Base-by-base conservation (phyloP, 2,797 vertebrate species). In the Fundulus diaphanus region DNA sequence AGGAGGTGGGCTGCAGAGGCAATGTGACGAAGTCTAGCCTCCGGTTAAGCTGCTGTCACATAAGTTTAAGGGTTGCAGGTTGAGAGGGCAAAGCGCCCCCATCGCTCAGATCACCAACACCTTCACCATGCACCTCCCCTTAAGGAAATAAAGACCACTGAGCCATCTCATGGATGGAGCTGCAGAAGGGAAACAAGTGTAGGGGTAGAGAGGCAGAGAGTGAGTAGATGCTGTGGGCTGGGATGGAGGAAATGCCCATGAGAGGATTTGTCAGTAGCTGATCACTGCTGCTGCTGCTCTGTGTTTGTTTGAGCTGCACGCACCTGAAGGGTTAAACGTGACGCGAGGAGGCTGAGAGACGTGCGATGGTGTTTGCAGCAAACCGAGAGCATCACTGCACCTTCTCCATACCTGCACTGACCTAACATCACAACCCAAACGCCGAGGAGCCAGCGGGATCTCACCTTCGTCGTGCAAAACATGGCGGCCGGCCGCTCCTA, bases 391-490 rank as follows among this genome's bases (percentile, higher is more conserved):
- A 77, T 29, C 27, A 6, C 77, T 11, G 61, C 66, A 72, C 76
- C 82, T 71, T 72, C 75, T 35, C 42, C 16, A 69, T 46, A 79
- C 78, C 85, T 74, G 72, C 49, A 13, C 54, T 7, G 68, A 20
- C 59, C 72, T 37, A 48, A 18, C 73, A 40, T n/a, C 75, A 27
- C 67, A 72, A 57, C 51, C 74, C 6, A 7, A 74, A 46, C 71
- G 42, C 18, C 0, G 56, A 70, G 9, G 46, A 31, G 52, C 37
- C 18, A 20, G 70, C 63, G 3, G 22, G 22, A 42, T 77, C 93
- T 94, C 90, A 94, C 93, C 93, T 93, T 93, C 0, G 85, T 63
- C 37, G 83, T 74, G 73, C 89, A 92, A 77, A 95, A 93, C 93
- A 92, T 93, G 91, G 88, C 78, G 83, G 65, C 77, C 2, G 71